Conservation (phyloP, 2,888 invertebrate genomes). For the Ectropis crepuscularia region DNA sequence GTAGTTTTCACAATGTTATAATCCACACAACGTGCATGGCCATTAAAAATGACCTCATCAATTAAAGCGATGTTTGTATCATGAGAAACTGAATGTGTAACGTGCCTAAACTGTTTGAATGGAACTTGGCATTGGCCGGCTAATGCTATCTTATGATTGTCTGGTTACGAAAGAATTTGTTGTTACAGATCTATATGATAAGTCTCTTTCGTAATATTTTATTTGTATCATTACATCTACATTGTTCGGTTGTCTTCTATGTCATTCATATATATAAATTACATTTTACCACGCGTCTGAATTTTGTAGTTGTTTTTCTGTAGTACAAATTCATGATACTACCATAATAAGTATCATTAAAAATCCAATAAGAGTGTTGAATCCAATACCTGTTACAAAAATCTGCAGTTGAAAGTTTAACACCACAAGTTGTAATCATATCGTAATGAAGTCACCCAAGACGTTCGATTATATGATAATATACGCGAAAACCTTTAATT, state of each 20-base stretch:
- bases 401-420: constrained; percentile 21
- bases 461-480: constrained; percentile 19
- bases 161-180: constrained; percentile 20
- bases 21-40: constrained; percentile 19
- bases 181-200: constrained; percentile 20
- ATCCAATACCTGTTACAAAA: constrained; percentile 4
- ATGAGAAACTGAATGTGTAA: constrained; percentile 38
- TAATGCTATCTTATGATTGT: constrained; percentile 40
- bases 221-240: not conserved
- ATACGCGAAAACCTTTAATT: constrained; percentile 22
- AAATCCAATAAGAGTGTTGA: not conserved
- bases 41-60: constrained; percentile 46
- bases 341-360: no score
- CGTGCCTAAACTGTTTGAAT: constrained; percentile 43
- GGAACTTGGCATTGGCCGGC: constrained; percentile 52
- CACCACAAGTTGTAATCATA: constrained; percentile 23
- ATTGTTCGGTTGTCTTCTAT: constrained; percentile 4
- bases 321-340: no score
- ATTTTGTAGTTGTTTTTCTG: not conserved
- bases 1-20: constrained; percentile 20
- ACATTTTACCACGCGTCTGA: not conserved
- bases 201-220: not conserved
- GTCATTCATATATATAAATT: not conserved
- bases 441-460: constrained; percentile 26
- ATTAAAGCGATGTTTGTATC: constrained; percentile 41